Percentiles rank a stretch among this genome's conserved stretches.
These are phyloP conservation scores for Ariopsis seemanni DNA, from an alignment of 2,113 vertebrate genomes.

Conservation along the genomic window DNA sequence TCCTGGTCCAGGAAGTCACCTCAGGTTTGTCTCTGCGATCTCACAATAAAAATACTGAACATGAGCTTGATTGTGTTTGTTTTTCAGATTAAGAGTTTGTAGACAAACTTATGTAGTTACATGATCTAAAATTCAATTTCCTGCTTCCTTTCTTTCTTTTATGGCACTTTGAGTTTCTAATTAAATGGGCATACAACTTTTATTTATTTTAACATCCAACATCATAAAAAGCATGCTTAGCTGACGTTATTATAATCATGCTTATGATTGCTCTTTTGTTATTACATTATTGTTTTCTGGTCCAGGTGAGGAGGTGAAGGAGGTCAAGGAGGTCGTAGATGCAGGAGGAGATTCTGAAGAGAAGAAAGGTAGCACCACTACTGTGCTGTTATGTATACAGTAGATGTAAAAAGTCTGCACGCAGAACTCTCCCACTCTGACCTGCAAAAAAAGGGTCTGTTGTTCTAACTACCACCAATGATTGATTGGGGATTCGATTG, in stretches of 20 bases:
- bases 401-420: neutral
- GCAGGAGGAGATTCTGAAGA: conserved; percentile 72
- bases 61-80: neutral
- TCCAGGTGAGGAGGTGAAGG: conserved; percentile 71
- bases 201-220: neutral
- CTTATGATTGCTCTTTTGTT: neutral
- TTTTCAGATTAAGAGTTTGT: neutral
- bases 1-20: conserved; percentile 84
- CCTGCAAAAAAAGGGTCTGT: neutral
- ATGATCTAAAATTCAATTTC: conserved; percentile 7
- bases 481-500: neutral
- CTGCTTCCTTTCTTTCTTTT: neutral
- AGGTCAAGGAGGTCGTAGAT: conserved; percentile 56
- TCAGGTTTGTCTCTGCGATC: conserved; percentile 82
- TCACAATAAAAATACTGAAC: neutral
- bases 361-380: conserved; percentile 72
- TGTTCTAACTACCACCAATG: neutral
- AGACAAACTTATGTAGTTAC: neutral
- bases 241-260: neutral
- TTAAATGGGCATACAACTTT: neutral
- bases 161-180: neutral
- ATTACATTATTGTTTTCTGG: neutral
- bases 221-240: neutral
- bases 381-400: neutral
- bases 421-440: neutral